Evolutionary conservation across 1,140 invertebrate species (phyloP).

Genomic region (Lutraria rhynchaena): DNA sequence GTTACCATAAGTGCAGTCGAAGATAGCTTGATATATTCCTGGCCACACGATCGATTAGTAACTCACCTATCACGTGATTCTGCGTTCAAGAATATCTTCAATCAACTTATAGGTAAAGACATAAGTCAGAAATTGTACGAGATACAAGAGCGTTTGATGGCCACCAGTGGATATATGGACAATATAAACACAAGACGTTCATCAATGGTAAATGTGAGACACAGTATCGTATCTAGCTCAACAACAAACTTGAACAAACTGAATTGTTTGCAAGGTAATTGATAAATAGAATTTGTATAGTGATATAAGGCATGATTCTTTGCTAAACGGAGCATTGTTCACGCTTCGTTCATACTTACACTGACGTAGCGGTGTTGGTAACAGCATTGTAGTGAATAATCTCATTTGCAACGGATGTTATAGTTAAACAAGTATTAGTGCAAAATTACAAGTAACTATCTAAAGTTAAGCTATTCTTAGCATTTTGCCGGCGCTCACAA

Average conservation of each 20-base stretch:
- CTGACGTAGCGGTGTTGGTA: too few species aligned
- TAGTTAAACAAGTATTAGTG: too few species aligned
- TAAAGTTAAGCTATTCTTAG: too few species aligned
- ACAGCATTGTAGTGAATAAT: too few species aligned
- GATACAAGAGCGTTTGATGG: conserved; percentile 63
- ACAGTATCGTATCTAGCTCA: conserved; percentile 58
- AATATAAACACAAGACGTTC: conserved; percentile 39
- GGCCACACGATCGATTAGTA: conserved; percentile 88
- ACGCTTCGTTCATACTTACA: too few species aligned
- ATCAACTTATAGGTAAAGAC: conserved; percentile 92
- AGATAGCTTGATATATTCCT: conserved; percentile 89
- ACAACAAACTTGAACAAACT: conserved; percentile 50
- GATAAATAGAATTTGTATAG: too few species aligned
- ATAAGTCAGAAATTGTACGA: conserved; percentile 91
- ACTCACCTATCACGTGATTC: conserved; percentile 88
- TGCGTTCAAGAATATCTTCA: conserved; percentile 88
- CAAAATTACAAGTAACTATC: too few species aligned
- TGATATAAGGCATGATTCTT: too few species aligned
- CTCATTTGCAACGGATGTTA: too few species aligned
- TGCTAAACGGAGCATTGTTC: too few species aligned
- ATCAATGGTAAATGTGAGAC: conserved; percentile 60
- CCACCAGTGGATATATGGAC: conserved; percentile 37
- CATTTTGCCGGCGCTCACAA: too few species aligned
- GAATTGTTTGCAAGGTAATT: conserved; percentile 57
- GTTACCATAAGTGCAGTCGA: conserved; percentile 91